A percentile compares a stretch with the other conserved stretches of the same genome.
These are phyloP conservation scores for Tupaia chinensis DNA, from an alignment of 2,113 vertebrate genomes.

Conservation along the genomic window DNA sequence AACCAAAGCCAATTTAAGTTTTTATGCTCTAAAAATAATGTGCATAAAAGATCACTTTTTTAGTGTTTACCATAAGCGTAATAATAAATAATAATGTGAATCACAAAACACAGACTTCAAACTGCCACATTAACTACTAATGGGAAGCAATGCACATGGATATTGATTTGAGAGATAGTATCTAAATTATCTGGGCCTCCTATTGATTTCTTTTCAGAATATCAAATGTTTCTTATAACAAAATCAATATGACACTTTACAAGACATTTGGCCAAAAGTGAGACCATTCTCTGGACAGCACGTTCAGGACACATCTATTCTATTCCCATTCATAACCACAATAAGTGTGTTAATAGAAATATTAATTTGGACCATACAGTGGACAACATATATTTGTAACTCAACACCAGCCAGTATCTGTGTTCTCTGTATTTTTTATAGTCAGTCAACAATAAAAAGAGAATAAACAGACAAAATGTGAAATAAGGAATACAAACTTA, in stretches of 20 bases:
- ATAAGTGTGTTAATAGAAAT: constrained; percentile 9
- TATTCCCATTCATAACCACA: not conserved
- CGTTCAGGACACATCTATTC: not conserved
- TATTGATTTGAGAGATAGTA: constrained; percentile 70
- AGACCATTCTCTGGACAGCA: not conserved
- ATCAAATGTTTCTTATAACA: constrained; percentile 57
- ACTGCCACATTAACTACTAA: constrained; percentile 38
- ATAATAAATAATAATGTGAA: not conserved
- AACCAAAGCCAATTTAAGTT: not conserved
- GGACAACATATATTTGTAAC: not conserved
- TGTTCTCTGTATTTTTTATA: not conserved
- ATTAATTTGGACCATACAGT: not conserved
- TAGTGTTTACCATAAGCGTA: not conserved
- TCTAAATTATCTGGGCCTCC: constrained; percentile 57
- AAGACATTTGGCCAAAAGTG: constrained; percentile 12
- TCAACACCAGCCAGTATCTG: not conserved
- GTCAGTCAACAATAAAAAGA: not conserved
- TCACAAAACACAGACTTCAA: constrained; percentile 37
- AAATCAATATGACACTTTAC: constrained; percentile 68
- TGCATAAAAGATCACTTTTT: not conserved
- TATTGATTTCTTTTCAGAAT: constrained; percentile 74
- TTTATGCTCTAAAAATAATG: not conserved
- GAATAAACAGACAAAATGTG: not conserved
- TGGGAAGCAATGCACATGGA: not conserved
- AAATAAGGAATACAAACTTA: not conserved